Evolutionary conservation across 2,888 invertebrate species (phyloP), one percentile per base, ranked within the genome.

Genomic region (Bursaphelenchus okinawaensis): DNA sequence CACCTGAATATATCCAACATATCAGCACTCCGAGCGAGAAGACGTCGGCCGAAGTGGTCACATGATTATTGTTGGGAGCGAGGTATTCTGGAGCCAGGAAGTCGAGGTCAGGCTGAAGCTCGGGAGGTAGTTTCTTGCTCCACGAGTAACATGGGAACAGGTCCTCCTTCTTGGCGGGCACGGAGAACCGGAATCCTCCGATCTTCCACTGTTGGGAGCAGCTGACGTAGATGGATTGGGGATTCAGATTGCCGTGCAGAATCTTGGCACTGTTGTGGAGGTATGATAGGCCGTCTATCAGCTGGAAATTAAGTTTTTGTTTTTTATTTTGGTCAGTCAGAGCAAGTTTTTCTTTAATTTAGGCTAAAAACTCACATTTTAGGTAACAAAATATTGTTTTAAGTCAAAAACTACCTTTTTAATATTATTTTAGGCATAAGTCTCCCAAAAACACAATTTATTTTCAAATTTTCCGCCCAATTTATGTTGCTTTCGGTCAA

Each of bases 191-290:
- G 71, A 96, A 88, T 26, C 95, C 94, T 57, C 90, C 91, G 67
- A 96, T 87, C 84, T 96, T 96, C 96, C 96, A 96, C 52, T 92
- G 91, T 71, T 94, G 93, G 65, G 89, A 88, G 83, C 90, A 91
- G 60, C 92, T 93, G 71, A 96, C 89, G 76, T 94, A 87, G 77
- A 96, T 90, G 76, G 91, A 91, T 75, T 90, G 89, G 1, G 95
- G 95, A 83, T 91, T 93, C 54, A 96, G 89, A 86, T 96, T 96
- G 79, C 93, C 89, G 84, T 96, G 96, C 71, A 95, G 87, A 80
- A 91, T 88, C 84, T 90, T 90, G 74, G 89, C 89, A 40, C 89
- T 89, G 85, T 91, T 90, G 86, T 96, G 95, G 71, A 96, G 87
- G 85, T 90, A 94, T 71, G 91, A 88, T 71, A 96, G 87, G 7